Conservation (phyloP, 2,888 invertebrate species). For the Agrochola litura region DNA sequence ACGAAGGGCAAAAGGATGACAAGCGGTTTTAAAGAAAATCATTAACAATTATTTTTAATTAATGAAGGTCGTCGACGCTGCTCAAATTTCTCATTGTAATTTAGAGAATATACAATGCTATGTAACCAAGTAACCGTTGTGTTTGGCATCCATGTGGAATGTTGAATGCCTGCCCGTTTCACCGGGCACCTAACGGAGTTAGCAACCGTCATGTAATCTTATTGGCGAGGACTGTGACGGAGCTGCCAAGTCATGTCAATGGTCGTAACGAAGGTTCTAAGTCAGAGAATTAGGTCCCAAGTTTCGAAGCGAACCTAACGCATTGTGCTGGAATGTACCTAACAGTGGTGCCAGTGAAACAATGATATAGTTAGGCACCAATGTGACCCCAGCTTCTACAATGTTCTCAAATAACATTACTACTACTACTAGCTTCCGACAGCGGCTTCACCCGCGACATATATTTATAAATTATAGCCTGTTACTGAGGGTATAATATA, state of each 20-base stretch:
- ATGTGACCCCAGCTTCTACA: background rate
- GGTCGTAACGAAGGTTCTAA: background rate
- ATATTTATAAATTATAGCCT: no score
- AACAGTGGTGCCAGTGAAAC: background rate
- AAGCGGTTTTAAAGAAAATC: no score
- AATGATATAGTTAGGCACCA: background rate
- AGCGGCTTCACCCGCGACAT: no score
- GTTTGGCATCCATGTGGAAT: constrained; percentile 14
- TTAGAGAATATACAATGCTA: background rate
- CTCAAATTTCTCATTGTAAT: background rate
- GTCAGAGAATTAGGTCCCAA: background rate
- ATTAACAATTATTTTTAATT: background rate
- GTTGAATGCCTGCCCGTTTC: background rate
- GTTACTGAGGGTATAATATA: no score
- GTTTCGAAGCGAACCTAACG: background rate
- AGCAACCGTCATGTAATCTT: constrained; percentile 9
- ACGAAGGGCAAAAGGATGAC: no score
- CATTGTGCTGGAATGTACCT: background rate
- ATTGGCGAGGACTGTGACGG: constrained; percentile 9
- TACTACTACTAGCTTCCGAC: no score
- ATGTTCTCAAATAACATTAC: background rate
- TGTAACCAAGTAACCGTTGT: background rate
- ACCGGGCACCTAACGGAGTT: background rate
- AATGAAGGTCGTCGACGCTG: background rate
- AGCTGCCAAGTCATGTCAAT: constrained; percentile 19